Percentiles rank a stretch among this genome's conserved stretches.
Conservation (phyloP, 2,113 vertebrate genomes). For the Seriola rivoliana region DNA sequence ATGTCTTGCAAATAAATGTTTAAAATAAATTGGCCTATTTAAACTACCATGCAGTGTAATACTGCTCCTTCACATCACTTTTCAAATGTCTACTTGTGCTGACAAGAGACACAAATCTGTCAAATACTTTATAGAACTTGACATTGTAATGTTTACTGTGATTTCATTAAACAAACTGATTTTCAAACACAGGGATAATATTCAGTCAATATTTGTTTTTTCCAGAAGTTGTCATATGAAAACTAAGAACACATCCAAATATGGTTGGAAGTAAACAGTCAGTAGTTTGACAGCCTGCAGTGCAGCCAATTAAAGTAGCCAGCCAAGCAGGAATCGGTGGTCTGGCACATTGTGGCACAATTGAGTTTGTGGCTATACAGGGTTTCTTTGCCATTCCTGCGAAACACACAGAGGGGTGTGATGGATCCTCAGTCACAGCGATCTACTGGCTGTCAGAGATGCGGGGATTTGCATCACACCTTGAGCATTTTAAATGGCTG, state of each 20-base stretch:
- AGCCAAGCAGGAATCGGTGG: conserved; percentile 68
- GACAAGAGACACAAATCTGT: conserved; percentile 4
- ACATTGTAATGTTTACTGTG: conserved; percentile 27
- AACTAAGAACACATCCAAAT: conserved; percentile 61
- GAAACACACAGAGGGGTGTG: conserved; percentile 68
- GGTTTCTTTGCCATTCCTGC: conserved; percentile 51
- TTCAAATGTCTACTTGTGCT: neutral
- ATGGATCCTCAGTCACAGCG: conserved; percentile 71
- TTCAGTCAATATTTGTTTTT: conserved; percentile 36
- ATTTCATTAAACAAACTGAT: conserved; percentile 30
- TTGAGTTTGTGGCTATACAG: conserved; percentile 53
- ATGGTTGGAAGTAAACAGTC: conserved; percentile 61
- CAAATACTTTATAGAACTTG: conserved; percentile 8
- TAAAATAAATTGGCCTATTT: neutral
- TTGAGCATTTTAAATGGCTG: conserved; percentile 80
- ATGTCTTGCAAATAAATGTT: neutral
- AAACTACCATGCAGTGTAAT: neutral
- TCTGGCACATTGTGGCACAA: conserved; percentile 68
- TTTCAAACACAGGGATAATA: conserved; percentile 20
- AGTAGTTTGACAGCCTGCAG: conserved; percentile 71
- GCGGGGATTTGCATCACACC: conserved; percentile 78
- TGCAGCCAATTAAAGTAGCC: conserved; percentile 76
- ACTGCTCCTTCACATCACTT: neutral
- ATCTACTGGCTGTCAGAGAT: conserved; percentile 68
- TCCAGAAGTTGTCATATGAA: conserved; percentile 53